Evolutionary conservation across 1,140 invertebrate species (phyloP), one percentile per base, ranked within the genome.

Genomic region (Atta colombica): DNA sequence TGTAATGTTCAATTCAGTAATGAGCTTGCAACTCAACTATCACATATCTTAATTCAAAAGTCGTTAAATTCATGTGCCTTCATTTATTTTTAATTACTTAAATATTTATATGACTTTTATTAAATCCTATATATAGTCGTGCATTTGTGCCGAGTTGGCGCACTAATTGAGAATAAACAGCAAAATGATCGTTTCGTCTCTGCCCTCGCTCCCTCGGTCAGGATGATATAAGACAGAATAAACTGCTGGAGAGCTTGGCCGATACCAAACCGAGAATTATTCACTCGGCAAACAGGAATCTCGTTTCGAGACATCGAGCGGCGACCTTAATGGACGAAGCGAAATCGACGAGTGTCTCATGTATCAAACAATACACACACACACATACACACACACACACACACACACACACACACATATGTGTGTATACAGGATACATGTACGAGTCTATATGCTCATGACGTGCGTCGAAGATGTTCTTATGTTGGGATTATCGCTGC

Each of bases 401-500:
- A 31, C 2, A 31, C 31, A 61, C 25, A 81, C 16, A 18, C 4
- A 25, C 21, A 25, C 21, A 18, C 4, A 12, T n/a, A 58, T 14
- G 12, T 7, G 2, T 35, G 18, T 21, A 21, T 16, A 45, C 35
- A 68, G 18, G 16, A 31, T 5, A 68, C 18, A 69, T 6, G 35
- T 31, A 49, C n/a, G 86, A 39, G 18, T 69, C 63, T 28, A 61
- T 28, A 61, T 71, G 8, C 35, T 61, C 39, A 10, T 86, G 63
- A 78, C 63, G 63, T 86, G 58, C 53, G 68, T 39, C 53, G 10
- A 53, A 49, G 69, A 66, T 78, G 88, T 89, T 82, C 87, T 82
- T 86, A 90, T 89, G 89, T 91, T 58, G 74, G 85, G 88, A 90
- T 90, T 91, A 91, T 90, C 89, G 89, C 60, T 72, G 25, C 80